Conservation (phyloP, 2,888 invertebrate species). For the Seira musarum region DNA sequence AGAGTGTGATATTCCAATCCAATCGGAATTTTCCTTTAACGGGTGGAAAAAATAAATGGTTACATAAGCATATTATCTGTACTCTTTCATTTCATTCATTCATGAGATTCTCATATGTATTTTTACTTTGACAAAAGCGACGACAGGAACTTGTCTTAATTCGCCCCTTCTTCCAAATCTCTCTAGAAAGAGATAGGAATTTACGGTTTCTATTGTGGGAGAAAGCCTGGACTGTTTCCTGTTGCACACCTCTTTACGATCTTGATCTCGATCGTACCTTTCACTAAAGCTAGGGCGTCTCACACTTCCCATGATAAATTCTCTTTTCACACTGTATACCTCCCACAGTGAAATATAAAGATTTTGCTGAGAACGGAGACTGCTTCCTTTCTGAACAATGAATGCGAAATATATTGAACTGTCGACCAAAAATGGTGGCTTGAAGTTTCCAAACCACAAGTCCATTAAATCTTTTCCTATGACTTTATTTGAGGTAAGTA, state of each 20-base stretch:
- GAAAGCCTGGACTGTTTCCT: neutral
- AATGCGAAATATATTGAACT: conserved; percentile 49
- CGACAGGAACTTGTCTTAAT: conserved; percentile 15
- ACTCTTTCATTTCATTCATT: neutral
- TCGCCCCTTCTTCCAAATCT: conserved; percentile 39
- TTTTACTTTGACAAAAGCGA: conserved; percentile 25
- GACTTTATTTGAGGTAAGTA: neutral
- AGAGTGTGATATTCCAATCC: neutral
- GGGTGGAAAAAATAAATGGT: neutral
- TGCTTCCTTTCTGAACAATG: conserved; percentile 45
- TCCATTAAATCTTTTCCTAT: conserved; percentile 4
- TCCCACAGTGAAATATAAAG: conserved; percentile 36
- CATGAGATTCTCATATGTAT: neutral
- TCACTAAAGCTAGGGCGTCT: neutral
- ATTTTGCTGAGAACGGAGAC: conserved; percentile 29
- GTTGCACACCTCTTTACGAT: neutral
- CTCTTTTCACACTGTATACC: conserved; percentile 32
- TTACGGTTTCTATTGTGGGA: conserved; percentile 27
- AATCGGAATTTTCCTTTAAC: neutral
- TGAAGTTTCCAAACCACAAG: conserved; percentile 27
- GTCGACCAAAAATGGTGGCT: conserved; percentile 30
- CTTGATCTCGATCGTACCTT: neutral
- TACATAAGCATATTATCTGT: neutral
- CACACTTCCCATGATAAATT: neutral
- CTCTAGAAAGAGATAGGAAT: conserved; percentile 39